phyloP scores from a whole-genome alignment of 2,888 invertebrate species.

The Leptinotarsa rubiginosa region DNA sequence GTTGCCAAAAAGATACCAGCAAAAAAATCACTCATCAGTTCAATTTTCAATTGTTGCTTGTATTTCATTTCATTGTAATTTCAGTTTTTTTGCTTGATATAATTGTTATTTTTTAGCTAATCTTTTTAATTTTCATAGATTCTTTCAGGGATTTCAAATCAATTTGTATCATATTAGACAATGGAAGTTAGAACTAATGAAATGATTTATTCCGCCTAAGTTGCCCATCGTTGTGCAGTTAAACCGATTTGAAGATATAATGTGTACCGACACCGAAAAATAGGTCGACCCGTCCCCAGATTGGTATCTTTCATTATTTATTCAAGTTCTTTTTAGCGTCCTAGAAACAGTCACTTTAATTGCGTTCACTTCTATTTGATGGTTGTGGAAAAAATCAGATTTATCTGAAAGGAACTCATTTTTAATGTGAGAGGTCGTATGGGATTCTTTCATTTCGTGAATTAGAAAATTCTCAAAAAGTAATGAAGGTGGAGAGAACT shows the following conservation, averaged over 20 bases:
- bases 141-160: too few species aligned
- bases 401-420: neutral
- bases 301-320: conserved; percentile 1
- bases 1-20: too few species aligned
- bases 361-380: neutral
- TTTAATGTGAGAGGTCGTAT: neutral
- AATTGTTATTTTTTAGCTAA: too few species aligned
- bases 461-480: conserved; percentile 1
- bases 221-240: neutral
- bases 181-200: too few species aligned
- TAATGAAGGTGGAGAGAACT: conserved; percentile 5
- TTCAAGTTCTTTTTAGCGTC: neutral
- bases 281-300: neutral
- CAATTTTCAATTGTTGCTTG: too few species aligned
- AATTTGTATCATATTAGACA: too few species aligned
- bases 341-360: neutral
- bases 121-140: too few species aligned
- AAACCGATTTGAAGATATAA: neutral
- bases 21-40: too few species aligned
- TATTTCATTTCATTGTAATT: too few species aligned
- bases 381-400: neutral
- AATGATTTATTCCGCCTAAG: neutral
- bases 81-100: too few species aligned
- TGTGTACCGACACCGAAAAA: neutral
- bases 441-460: neutral